phyloP scores from a whole-genome alignment of 2,113 vertebrate genomes.

The Heterotilapia buettikoferi region DNA sequence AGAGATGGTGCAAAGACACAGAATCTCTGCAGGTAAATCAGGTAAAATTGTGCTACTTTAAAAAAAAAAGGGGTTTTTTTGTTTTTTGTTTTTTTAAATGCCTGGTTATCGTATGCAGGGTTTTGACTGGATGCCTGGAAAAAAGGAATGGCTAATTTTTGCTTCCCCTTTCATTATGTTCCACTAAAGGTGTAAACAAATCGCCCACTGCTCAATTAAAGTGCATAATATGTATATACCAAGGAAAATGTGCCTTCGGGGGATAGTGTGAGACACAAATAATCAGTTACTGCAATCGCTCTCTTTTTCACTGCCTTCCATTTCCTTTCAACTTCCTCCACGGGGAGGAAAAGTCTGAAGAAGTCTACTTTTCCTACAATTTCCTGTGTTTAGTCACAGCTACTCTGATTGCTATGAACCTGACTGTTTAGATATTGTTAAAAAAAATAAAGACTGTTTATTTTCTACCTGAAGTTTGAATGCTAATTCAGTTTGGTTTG shows the following conservation, averaged over 20 bases:
- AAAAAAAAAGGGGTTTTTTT: too few relatives aligned
- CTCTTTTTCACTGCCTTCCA: background rate
- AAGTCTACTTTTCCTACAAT: background rate
- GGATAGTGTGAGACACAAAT: background rate
- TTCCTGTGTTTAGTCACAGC: background rate
- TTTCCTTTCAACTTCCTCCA: background rate
- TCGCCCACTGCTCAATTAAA: background rate
- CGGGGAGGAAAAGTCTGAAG: background rate
- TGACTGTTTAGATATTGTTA: background rate
- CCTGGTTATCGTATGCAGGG: background rate
- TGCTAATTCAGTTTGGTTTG: background rate
- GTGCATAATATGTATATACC: background rate
- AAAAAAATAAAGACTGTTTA: background rate
- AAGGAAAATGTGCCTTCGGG: background rate
- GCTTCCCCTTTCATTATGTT: background rate
- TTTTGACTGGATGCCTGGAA: background rate
- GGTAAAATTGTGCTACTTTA: background rate
- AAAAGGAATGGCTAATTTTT: background rate
- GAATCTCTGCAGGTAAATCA: background rate
- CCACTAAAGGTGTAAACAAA: slow-evolving; percentile 18
- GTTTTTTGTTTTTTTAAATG: background rate
- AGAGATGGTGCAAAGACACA: background rate
- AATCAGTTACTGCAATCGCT: background rate
- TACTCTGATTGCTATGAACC: background rate
- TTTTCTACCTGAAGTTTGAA: background rate